Evolutionary conservation across 1,140 invertebrate species (phyloP).

Genomic region (Adelges cooleyi): DNA sequence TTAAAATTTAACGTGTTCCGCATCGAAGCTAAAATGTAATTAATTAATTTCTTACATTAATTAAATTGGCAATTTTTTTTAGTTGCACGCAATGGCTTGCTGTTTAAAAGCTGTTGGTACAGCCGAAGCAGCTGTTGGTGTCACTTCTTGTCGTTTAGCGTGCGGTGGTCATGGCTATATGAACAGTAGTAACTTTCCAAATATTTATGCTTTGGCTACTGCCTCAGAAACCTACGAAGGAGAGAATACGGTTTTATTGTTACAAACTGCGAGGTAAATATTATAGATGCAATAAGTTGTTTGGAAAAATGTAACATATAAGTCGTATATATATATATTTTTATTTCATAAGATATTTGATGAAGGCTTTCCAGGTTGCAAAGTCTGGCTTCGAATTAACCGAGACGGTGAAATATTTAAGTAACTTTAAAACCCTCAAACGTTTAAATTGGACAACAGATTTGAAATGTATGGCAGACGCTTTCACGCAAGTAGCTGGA

Average conservation of each 20-base stretch:
- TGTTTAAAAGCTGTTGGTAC: slow-evolving; percentile 81
- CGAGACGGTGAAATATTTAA: slow-evolving; percentile 54
- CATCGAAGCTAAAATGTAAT: too few species aligned
- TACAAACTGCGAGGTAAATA: slow-evolving; percentile 77
- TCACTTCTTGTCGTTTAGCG: slow-evolving; percentile 68
- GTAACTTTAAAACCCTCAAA: slow-evolving; percentile 16
- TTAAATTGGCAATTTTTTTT: slow-evolving; percentile 27
- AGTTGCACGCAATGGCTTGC: slow-evolving; percentile 79
- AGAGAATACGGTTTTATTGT: slow-evolving; percentile 81
- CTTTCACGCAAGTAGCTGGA: slow-evolving; percentile 56
- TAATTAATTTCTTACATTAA: too few species aligned
- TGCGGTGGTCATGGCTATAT: slow-evolving; percentile 93
- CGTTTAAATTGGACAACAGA: slow-evolving; percentile 47
- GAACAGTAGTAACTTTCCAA: slow-evolving; percentile 69
- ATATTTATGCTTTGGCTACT: slow-evolving; percentile 65
- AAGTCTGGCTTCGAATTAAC: slow-evolving; percentile 45
- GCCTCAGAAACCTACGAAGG: slow-evolving; percentile 89
- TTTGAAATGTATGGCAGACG: slow-evolving; percentile 49
- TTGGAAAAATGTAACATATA: slow-evolving; percentile 34
- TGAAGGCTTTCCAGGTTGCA: slow-evolving; percentile 58
- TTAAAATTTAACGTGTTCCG: too few species aligned
- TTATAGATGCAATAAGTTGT: not conserved
- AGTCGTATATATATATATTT: not conserved
- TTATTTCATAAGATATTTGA: slow-evolving; percentile 46
- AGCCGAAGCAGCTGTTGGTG: slow-evolving; percentile 54